Evolutionary conservation across 1,140 invertebrate genomes (phyloP).

Genomic region (Conopomorpha cramerella): DNA sequence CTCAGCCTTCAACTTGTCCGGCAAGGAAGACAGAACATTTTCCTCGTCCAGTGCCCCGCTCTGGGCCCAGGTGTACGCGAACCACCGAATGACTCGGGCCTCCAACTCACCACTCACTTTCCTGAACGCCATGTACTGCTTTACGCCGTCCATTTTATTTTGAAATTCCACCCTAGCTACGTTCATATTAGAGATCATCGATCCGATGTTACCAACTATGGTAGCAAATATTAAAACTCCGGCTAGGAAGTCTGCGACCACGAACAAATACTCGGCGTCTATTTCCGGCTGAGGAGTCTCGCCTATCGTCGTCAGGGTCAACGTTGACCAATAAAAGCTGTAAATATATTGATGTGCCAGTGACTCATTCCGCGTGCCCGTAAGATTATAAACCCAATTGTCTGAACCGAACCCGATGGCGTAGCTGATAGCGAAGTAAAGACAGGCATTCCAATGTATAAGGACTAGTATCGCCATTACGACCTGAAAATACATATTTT

Average conservation of each 20-base stretch:
- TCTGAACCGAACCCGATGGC: constrained; percentile 89
- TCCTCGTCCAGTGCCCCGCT: constrained; percentile 91
- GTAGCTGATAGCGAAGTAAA: constrained; percentile 93
- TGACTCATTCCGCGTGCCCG: constrained; percentile 68
- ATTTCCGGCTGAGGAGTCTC: constrained; percentile 85
- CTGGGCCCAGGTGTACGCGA: constrained; percentile 96
- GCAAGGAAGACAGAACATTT: constrained; percentile 78
- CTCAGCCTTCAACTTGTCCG: constrained; percentile 94
- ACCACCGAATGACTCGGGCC: constrained; percentile 90
- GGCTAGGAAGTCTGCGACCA: constrained; percentile 86
- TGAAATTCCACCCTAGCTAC: constrained; percentile 92
- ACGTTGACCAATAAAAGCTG: constrained; percentile 96
- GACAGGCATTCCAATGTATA: constrained; percentile 96
- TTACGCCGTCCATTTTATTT: constrained; percentile 93
- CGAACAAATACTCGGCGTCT: constrained; percentile 86
- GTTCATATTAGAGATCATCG: constrained; percentile 98
- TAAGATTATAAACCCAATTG: constrained; percentile 83
- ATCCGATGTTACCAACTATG: constrained; percentile 91
- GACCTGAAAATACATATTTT: constrained; percentile 62
- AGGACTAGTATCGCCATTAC: constrained; percentile 90
- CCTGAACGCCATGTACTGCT: constrained; percentile 95
- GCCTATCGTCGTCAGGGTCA: constrained; percentile 94
- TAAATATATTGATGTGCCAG: constrained; percentile 85
- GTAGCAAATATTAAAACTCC: constrained; percentile 89
- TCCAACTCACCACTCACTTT: constrained; percentile 86